Base-by-base conservation (phyloP, 2,888 invertebrate species). In the Tolmerus cingulatus region DNA sequence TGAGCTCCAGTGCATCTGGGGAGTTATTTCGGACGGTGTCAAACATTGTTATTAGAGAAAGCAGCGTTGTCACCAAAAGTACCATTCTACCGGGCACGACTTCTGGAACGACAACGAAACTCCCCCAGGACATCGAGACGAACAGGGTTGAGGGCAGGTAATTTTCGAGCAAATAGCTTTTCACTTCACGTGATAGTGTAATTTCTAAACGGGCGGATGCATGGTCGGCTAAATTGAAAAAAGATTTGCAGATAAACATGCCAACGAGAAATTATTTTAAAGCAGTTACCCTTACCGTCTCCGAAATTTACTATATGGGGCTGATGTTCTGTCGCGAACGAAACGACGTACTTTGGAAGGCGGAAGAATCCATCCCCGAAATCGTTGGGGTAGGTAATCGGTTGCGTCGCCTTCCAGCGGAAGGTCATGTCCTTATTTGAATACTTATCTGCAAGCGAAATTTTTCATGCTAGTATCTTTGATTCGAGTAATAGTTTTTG, bases 111-210 rank as follows among this genome's bases (percentile, higher is more conserved):
- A 95, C 95, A 89, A 95, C 94, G 92, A 95, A 95, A 90, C 95
- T 95, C 89, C 95, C 95, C 95, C 95, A 95, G 37, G 95, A 95
- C 91, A 95, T 95, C 90, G 95, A 94, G 88, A 95, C 95, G 91
- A 95, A 95, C 87, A 95, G 91, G 0, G 94, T 94, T 19, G 95
- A 95, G 0, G 95, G 95, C 30, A 95, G 91, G 91, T 95, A 95
- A 90, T 95, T 95, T 91, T 95, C 95, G 82, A 95, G 91, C 2
- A 95, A 92, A 90, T 95, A 95, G 89, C 95, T 94, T 85, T 95
- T 93, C 19, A 95, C 92, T 90, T 95, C 95, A 46, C 95, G 92
- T 43, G 94, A 94, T 89, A 95, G 91, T 89, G 94, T 94, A 89
- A 95, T 95, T 90, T 94, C 93, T 57, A 95, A 92, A 66, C 95